These are phyloP conservation scores for Amblyteles armatorius DNA, from an alignment of 2,888 invertebrate species.

Conservation along the genomic window DNA sequence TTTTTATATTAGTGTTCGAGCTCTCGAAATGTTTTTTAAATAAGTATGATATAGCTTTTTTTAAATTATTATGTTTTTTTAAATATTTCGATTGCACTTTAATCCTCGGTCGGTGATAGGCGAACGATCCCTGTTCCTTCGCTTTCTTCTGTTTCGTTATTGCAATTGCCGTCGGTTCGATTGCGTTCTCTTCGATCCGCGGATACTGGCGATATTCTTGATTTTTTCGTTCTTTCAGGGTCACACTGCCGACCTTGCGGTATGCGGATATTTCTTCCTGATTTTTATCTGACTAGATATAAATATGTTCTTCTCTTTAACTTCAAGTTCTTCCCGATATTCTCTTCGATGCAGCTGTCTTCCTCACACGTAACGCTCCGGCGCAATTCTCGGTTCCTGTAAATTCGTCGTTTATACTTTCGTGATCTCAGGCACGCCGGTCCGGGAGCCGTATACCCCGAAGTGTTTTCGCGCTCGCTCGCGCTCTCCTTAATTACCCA, in stretches of 20 bases:
- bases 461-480: constrained; percentile 47
- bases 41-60: constrained; percentile 35
- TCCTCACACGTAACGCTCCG: constrained; percentile 56
- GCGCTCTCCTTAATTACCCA: constrained; percentile 62
- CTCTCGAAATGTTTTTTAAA: constrained; percentile 49
- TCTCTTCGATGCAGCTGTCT: constrained; percentile 23
- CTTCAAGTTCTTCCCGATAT: constrained; percentile 11
- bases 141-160: constrained; percentile 6
- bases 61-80: background rate
- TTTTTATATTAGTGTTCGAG: constrained; percentile 54
- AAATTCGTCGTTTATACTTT: constrained; percentile 63
- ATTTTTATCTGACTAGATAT: constrained; percentile 69
- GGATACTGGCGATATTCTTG: constrained; percentile 31
- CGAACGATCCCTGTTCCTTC: constrained; percentile 3
- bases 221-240: constrained; percentile 14
- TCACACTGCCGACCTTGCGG: constrained; percentile 52
- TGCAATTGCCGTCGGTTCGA: constrained; percentile 26
- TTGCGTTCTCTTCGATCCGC: constrained; percentile 17
- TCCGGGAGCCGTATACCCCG: constrained; percentile 5
- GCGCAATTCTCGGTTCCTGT: constrained; percentile 69
- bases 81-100: constrained; percentile 48
- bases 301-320: constrained; percentile 25
- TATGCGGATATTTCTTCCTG: constrained; percentile 38
- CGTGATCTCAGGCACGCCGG: constrained; percentile 29
- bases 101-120: constrained; percentile 54